Conservation (phyloP, 2,888 invertebrate species). For the Pycnomerus fuliginosus region DNA sequence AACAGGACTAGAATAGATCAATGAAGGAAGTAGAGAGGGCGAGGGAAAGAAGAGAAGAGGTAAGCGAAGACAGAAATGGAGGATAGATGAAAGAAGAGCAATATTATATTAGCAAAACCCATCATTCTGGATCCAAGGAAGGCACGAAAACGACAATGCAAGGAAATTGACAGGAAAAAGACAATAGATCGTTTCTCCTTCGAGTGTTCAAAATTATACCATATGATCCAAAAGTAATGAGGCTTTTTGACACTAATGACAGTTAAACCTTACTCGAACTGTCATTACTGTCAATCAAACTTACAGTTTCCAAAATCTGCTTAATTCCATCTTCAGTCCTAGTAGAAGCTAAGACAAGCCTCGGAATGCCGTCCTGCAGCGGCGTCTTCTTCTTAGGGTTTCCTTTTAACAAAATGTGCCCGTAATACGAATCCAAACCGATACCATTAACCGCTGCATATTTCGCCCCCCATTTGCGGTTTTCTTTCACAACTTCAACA, state of each 20-base stretch:
- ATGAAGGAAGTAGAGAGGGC: too few relatives aligned
- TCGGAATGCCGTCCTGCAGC: constrained; percentile 59
- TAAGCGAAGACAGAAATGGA: too few relatives aligned
- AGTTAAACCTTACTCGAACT: too few relatives aligned
- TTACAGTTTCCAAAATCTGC: constrained; percentile 58
- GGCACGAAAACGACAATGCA: too few relatives aligned
- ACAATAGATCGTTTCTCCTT: constrained; percentile 8
- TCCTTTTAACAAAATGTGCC: constrained; percentile 82
- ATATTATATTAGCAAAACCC: too few relatives aligned
- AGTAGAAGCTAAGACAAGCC: constrained; percentile 76
- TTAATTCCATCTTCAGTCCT: constrained; percentile 80
- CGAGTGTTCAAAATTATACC: constrained; percentile 1
- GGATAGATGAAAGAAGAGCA: too few relatives aligned
- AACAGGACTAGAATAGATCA: too few relatives aligned
- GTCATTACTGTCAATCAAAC: too few relatives aligned
- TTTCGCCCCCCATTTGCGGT: constrained; percentile 82
- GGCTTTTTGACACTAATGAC: too few relatives aligned
- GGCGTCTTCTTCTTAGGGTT: constrained; percentile 68
- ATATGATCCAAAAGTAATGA: not conserved
- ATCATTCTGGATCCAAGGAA: too few relatives aligned
- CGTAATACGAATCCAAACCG: constrained; percentile 96
- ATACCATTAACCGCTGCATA: constrained; percentile 92
- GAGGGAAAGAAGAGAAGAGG: too few relatives aligned
- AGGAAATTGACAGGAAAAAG: too few relatives aligned
- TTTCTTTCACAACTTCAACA: constrained; percentile 74